Evolutionary conservation across 1,140 invertebrate genomes (phyloP), one percentile per base, ranked within the genome.

Genomic region (Dysdera silvatica): DNA sequence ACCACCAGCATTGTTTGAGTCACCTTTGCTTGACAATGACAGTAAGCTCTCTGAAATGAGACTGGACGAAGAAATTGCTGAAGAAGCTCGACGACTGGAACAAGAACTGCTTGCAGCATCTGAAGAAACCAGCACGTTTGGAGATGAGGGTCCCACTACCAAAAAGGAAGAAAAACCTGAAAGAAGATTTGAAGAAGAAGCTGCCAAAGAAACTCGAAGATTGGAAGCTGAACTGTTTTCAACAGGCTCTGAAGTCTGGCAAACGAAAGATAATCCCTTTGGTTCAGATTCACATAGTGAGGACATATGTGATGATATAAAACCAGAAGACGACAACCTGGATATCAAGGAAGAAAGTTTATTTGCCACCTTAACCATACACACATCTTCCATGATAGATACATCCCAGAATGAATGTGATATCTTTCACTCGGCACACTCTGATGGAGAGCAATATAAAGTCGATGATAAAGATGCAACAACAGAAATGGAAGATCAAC

Each of bases 151-250:
- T 32, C 57, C 65, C 26, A 32, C 40, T 31, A 66, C 68, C 45
- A 45, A 58, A 53, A 58, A 72, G 40, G 66, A 69, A 52, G 49
- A 66, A 40, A 64, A 45, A 24, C 48, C 58, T 40, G 68, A 71
- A 48, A 71, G 72, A 23, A 59, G 63, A 5, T 69, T 66, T 48
- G 70, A 71, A 48, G 72, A 70, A 58, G 71, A 71, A 63, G 71
- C 66, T 16, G 68, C 68, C 14, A 69, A 69, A 49, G 69, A 70
- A 67, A 69, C 69, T 23, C 51, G 66, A 23, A 61, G 70, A 29
- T 35, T 71, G 14, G 70, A 71, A 63, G 68, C 68, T 32, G 71
- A 71, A 55, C 35, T 71, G 14, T 63, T 65, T 45, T 62, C 62
- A 12, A 61, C 65, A 40, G 54, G 62, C 20, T 48, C 58, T 28